phyloP scores from a whole-genome alignment of 2,113 vertebrate genomes.

The Gymnorhina tibicen region DNA sequence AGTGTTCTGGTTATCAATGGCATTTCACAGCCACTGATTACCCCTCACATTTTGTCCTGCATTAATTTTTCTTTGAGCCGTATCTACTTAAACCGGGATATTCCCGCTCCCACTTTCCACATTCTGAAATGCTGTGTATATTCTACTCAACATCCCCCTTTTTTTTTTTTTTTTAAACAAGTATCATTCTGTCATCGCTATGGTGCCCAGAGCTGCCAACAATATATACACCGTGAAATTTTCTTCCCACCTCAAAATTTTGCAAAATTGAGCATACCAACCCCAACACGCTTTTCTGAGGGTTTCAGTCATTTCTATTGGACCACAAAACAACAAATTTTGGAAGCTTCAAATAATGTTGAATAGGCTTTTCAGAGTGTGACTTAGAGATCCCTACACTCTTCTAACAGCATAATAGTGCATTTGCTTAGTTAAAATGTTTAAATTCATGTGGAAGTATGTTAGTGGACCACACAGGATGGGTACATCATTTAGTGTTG shows the following conservation, averaged over 20 bases:
- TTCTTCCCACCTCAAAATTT: background rate
- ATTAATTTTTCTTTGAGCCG: background rate
- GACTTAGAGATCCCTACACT: no score
- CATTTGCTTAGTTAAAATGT: background rate
- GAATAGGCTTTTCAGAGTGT: background rate
- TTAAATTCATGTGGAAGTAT: background rate
- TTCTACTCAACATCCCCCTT: background rate
- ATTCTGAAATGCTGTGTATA: background rate
- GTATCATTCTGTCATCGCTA: background rate
- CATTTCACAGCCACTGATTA: background rate
- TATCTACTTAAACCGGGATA: background rate
- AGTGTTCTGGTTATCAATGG: background rate
- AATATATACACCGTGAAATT: background rate
- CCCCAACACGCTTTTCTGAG: background rate
- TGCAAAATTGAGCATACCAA: background rate
- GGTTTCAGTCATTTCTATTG: background rate
- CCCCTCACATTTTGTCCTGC: background rate
- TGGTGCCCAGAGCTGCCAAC: background rate
- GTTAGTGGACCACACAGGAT: background rate
- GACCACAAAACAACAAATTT: accelerated
- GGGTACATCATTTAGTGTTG: background rate
- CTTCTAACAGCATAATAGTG: background rate
- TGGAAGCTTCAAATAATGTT: background rate
- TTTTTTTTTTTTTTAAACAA: background rate
- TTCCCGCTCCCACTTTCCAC: background rate